Conservation (phyloP, 2,797 vertebrate species). For the Pyrocephalus nanus region DNA sequence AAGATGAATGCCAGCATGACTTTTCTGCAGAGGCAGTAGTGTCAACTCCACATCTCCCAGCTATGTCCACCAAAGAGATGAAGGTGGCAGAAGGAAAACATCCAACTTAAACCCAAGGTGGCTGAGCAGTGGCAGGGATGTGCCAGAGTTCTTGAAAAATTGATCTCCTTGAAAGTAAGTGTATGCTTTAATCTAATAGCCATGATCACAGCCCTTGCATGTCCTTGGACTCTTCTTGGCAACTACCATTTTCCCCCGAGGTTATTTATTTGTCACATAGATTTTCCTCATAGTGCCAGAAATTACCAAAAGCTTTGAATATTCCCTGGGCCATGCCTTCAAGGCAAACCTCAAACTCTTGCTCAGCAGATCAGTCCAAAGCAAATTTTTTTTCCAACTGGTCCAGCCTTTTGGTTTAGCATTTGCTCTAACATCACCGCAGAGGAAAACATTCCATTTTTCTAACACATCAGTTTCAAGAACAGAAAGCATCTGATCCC, state of each 20-base stretch:
- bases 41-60: neutral
- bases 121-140: neutral
- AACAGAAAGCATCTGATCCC: neutral
- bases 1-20: neutral
- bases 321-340: neutral
- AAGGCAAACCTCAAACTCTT: neutral
- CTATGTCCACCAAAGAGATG: accelerated
- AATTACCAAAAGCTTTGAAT: neutral
- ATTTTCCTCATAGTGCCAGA: neutral
- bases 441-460: neutral
- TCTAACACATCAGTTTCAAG: neutral
- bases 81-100: neutral
- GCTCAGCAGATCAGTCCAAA: neutral
- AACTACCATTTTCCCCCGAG: neutral
- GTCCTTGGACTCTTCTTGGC: neutral
- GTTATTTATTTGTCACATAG: neutral
- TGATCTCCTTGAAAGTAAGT: neutral
- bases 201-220: neutral
- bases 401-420: neutral
- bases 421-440: neutral
- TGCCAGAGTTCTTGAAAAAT: neutral
- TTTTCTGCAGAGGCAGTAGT: neutral
- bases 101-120: neutral
- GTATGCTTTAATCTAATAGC: neutral
- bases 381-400: neutral